Base-by-base conservation (phyloP, 37 sponge, comb jelly and placozoan genomes). In the Bolinopsis microptera region DNA sequence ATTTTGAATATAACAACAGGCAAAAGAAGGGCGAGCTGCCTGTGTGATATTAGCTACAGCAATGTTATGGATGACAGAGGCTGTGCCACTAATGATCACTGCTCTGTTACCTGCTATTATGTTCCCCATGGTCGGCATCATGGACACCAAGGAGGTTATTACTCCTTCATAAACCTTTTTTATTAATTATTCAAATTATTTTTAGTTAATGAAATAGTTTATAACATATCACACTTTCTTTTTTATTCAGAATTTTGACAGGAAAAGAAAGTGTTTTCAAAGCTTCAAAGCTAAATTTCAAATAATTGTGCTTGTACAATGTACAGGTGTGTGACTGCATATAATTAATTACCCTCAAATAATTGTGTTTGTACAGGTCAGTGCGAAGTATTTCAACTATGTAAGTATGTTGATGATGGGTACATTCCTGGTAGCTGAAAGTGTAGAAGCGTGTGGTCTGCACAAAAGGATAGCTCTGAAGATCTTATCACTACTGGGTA, bases 41-140 rank as follows among this genome's bases (percentile, higher is more conserved):
- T 98, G 96, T 93, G 93, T 69, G 25, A 96, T 98, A 0, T 69
- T 92, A 28, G 95, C 96, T 30, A 96, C 96, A 5, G 95, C 95
- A 28, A 92, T 96, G 69, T 96, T 94, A 69, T 98, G 98, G 98
- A 76, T 98, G 93, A 96, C 95, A 0, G 96, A 96, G 75, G 96
- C 94, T 0, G 72, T 93, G 23, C 97, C 98, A 9, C 93, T 98
- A 13, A 95, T 96, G 28, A 95, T 93, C 35, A 96, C 97, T 2
- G 95, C 96, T 31, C 97, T 98, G 21, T 96, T 98, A 13, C 98
- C 98, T 31, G 93, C 96, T 27, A 32, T 96, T 38, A 86, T 98
- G 70, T 98, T 96, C 69, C 98, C 98, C 40, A 74, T 94, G 25
- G 93, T 98, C 22, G 97, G 97, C 25, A 95, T 98, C 16, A 68